These are phyloP conservation scores for Parus major DNA, from an alignment of 2,113 vertebrate species.

Conservation along the genomic window DNA sequence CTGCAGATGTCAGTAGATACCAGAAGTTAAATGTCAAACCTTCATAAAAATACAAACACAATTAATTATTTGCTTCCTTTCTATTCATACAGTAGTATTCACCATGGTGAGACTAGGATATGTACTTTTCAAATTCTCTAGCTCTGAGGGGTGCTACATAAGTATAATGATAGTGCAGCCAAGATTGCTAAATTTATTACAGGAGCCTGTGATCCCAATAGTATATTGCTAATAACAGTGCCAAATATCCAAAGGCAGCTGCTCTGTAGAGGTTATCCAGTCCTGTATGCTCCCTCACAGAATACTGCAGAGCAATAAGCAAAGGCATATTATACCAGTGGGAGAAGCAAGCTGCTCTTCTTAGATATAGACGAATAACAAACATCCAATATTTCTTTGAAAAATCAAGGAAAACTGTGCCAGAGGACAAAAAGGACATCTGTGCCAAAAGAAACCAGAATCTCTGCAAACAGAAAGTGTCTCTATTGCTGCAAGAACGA, in stretches of 20 bases:
- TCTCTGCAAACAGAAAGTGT: constrained; percentile 14
- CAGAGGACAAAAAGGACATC: constrained; percentile 63
- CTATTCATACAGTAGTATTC: neutral
- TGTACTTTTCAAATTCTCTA: constrained; percentile 27
- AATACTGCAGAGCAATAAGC: constrained; percentile 54
- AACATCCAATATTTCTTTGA: constrained; percentile 60
- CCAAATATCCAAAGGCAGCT: constrained; percentile 65
- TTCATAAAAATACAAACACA: neutral
- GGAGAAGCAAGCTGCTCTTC: constrained; percentile 55
- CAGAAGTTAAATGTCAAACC: constrained; percentile 3
- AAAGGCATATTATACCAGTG: constrained; percentile 44
- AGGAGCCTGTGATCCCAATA: constrained; percentile 51
- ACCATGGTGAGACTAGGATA: neutral
- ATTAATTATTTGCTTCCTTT: neutral
- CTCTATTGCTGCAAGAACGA: neutral
- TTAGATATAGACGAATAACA: constrained; percentile 32
- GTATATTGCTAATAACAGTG: constrained; percentile 66
- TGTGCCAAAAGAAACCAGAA: constrained; percentile 57
- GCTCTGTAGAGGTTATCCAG: constrained; percentile 63
- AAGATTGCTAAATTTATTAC: constrained; percentile 65
- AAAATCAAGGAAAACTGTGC: constrained; percentile 48
- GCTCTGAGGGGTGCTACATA: constrained; percentile 42
- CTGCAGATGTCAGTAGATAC: neutral
- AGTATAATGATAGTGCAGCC: constrained; percentile 23
- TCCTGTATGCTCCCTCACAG: neutral